These are phyloP conservation scores for Pachymerium ferrugineum DNA, from an alignment of 2,888 invertebrate genomes.

Conservation along the genomic window DNA sequence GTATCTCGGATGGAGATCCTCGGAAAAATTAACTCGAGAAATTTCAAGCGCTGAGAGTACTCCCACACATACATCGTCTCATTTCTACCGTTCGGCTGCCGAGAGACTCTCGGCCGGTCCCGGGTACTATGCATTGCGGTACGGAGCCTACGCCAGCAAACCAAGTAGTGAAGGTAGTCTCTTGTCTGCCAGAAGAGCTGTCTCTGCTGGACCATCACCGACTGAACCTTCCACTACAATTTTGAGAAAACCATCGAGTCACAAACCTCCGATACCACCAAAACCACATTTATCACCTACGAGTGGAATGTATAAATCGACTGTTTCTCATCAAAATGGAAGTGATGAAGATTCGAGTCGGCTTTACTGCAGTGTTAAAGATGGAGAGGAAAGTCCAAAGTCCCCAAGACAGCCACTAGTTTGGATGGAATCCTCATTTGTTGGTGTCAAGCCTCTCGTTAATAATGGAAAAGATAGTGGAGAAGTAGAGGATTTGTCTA, in stretches of 20 bases:
- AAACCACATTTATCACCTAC: not conserved
- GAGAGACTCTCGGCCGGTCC: constrained; percentile 34
- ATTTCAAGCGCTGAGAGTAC: not conserved
- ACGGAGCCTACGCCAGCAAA: constrained; percentile 1
- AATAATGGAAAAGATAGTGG: not conserved
- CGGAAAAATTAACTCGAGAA: constrained; percentile 60
- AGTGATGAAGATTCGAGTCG: not conserved
- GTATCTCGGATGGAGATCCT: constrained; percentile 80
- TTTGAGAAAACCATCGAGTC: not conserved
- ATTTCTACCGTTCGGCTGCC: constrained; percentile 66
- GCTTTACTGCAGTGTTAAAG: not conserved
- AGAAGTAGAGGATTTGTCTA: not conserved
- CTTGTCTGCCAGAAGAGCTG: not conserved
- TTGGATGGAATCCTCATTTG: constrained; percentile 90
- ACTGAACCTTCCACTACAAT: not conserved
- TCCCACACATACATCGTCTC: too few relatives aligned
- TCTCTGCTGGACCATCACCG: not conserved
- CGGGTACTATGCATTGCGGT: constrained; percentile 35
- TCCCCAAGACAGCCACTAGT: constrained; percentile 52
- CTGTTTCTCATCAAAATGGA: not conserved
- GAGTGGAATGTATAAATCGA: not conserved
- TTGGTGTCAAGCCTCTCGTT: constrained; percentile 64
- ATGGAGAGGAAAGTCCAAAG: not conserved
- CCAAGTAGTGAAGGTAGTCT: not conserved
- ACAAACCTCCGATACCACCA: not conserved